Evolutionary conservation across 1,140 invertebrate genomes (phyloP), one percentile per base, ranked within the genome.

Genomic region (Drosophila mojavensis): DNA sequence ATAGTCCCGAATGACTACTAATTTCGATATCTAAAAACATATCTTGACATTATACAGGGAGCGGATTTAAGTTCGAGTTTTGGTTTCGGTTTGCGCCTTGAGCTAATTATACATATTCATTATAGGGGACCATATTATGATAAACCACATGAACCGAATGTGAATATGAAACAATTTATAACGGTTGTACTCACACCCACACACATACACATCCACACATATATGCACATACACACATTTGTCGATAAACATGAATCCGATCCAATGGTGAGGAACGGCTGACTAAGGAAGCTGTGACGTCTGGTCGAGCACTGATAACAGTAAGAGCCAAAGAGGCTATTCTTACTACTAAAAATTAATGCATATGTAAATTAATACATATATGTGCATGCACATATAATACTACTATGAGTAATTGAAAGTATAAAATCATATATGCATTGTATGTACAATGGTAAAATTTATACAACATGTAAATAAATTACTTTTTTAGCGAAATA

Each of bases 271-370:
- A 4, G 36, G 36, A 30, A 13, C 15, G 33, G 30, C 28, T 13
- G 13, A 47, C 5, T 17, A 61, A 60, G 65, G 59, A 63, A 69
- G 50, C 59, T 54, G 66, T 62, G 59, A 63, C 48, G 59, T 62
- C 6, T 54, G 26, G 30, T 0, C n/a, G 13, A 20, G 0, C 54
- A 17, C 20, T 69, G 59, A 63, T 70, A 55, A 70, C 53, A 65
- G 39, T 24, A 20, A 24, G 17, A 55, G 15, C 30, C 4, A 20
- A 20, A 56, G 36, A n/a, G 5, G 30, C 15, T 39, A n/a, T 41
- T 30, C 30, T 54, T n/a, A 36, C 26, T 54, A 36, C 30, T 20
- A 39, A 24, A 10, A 33, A 15, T 28, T 7, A 20, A 20, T 39
- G 17, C 7, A 39, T 13, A 33, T 20, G 36, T n/a, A 36, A 13